Evolutionary conservation across 2,797 vertebrate species (phyloP).

Genomic region (Acrocephalus scirpaceus): DNA sequence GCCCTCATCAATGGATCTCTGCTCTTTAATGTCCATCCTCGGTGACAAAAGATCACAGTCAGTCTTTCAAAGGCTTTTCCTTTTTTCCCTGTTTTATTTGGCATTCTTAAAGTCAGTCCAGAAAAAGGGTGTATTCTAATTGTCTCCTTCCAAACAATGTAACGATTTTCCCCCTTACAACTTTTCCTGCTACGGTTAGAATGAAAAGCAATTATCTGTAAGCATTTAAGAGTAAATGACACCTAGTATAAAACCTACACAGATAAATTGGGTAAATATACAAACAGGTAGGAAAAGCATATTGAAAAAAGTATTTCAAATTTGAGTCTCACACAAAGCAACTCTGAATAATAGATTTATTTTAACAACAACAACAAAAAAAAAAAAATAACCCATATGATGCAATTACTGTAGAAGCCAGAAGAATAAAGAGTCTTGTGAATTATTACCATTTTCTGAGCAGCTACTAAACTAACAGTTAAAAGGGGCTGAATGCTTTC

Average conservation of each 20-base stretch:
- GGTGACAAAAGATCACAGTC: background rate
- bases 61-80: background rate
- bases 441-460: constrained; percentile 16
- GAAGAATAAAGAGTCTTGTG: background rate
- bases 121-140: background rate
- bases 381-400: background rate
- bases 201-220: background rate
- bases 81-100: background rate
- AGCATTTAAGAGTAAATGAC: background rate
- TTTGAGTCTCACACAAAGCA: background rate
- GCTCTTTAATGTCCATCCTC: background rate
- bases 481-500: constrained; percentile 18
- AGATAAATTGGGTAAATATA: background rate
- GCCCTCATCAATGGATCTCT: background rate
- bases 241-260: background rate
- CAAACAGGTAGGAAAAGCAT: background rate
- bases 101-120: background rate
- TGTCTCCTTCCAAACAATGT: background rate
- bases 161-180: background rate
- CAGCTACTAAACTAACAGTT: constrained; percentile 30
- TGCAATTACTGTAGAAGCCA: constrained; percentile 14
- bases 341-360: background rate
- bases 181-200: background rate
- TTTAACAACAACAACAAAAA: background rate
- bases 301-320: background rate